A percentile compares a stretch with the other conserved stretches of the same genome.
These are phyloP conservation scores for Bicyclus anynana DNA, from an alignment of 1,140 invertebrate species.

Conservation along the genomic window DNA sequence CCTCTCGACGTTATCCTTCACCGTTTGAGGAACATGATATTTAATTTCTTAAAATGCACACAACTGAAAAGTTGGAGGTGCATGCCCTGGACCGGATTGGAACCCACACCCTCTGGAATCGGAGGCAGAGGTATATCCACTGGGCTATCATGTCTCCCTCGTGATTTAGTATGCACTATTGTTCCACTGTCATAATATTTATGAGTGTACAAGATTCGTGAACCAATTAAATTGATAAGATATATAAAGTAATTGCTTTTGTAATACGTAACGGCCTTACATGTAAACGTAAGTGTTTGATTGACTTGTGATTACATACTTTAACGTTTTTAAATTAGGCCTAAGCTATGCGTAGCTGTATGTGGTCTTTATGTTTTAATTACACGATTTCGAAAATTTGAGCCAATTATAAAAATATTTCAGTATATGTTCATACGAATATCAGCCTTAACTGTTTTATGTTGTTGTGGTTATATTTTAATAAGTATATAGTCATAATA, in stretches of 20 bases:
- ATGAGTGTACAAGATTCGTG: constrained; percentile 31
- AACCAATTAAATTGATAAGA: constrained; percentile 36
- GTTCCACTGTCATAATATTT: constrained; percentile 26
- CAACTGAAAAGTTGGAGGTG: no score
- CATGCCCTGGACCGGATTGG: no score
- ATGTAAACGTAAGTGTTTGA: constrained; percentile 1
- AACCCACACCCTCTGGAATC: no score
- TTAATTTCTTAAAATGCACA: no score
- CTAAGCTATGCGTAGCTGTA: not conserved
- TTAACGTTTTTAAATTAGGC: not conserved
- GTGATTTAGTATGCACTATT: constrained; percentile 9
- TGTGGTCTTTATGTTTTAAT: not conserved
- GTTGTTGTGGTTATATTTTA: no score
- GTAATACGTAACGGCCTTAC: constrained; percentile 10
- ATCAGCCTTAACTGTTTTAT: no score
- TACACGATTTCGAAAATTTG: not conserved
- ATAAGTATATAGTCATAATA: no score
- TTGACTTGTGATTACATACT: not conserved
- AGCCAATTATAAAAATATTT: not conserved
- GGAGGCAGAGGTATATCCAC: not conserved
- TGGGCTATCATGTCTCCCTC: no score
- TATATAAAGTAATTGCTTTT: constrained; percentile 25
- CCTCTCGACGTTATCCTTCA: no score
- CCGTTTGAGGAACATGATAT: no score
- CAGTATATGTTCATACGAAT: no score